Percentiles rank a stretch among this genome's conserved stretches.
Evolutionary conservation across 2,113 vertebrate species (phyloP).

Genomic region (Misgurnus mizolepis): DNA sequence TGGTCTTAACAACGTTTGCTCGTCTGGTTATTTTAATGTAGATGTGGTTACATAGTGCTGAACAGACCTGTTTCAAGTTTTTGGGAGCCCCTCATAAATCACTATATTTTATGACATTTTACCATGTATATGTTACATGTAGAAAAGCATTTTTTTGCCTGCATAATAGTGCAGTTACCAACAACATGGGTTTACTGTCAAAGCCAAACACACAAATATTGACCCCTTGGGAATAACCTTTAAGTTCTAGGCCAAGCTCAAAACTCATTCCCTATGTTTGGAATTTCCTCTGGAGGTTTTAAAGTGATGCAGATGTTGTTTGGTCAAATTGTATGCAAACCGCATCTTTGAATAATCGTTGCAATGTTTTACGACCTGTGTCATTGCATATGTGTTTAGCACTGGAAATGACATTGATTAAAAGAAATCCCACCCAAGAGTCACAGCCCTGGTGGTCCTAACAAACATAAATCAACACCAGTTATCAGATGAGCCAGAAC

Average conservation of each 20-base stretch:
- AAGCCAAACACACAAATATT: no score
- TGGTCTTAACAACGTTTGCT: no score
- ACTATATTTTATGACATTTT: no score
- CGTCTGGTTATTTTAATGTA: no score
- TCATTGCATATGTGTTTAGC: conserved; percentile 15
- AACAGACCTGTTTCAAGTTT: no score
- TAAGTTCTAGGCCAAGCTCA: background rate
- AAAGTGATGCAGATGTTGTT: conserved; percentile 40
- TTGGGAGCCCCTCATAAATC: no score
- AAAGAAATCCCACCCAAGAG: conserved; percentile 44
- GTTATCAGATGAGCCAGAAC: conserved; percentile 11
- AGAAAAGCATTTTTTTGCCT: no score
- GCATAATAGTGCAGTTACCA: no score
- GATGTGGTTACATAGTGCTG: no score
- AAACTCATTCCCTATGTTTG: conserved; percentile 14
- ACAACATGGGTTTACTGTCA: no score
- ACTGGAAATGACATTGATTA: conserved; percentile 40
- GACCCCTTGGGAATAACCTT: background rate
- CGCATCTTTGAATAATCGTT: conserved; percentile 6
- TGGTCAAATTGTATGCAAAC: conserved; percentile 1
- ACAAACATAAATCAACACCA: background rate
- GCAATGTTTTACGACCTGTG: background rate
- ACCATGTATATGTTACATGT: no score
- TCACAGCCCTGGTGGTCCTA: conserved; percentile 10
- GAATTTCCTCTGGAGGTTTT: conserved; percentile 41